Percentiles rank a stretch among this genome's conserved stretches.
Evolutionary conservation across 2,888 invertebrate genomes (phyloP).

Genomic region (Drosophila niveifrons): DNA sequence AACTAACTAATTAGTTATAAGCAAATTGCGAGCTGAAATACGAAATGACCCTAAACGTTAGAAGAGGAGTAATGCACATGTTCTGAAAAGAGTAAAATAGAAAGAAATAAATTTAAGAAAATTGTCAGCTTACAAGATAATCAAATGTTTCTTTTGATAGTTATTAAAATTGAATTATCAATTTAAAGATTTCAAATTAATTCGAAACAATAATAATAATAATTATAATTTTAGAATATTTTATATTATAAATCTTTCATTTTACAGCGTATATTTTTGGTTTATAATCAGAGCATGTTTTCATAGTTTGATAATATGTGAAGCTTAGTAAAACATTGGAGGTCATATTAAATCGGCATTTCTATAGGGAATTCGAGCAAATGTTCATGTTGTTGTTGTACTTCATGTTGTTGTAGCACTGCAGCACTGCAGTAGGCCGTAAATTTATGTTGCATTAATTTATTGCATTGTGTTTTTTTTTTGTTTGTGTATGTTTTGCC

Average conservation of each 20-base stretch:
- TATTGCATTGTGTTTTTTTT: slow-evolving; percentile 62
- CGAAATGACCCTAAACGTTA: not conserved
- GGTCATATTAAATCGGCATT: slow-evolving; percentile 30
- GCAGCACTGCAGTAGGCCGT: slow-evolving; percentile 75
- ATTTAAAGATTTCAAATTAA: too few relatives aligned
- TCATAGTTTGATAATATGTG: not conserved
- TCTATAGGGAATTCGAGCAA: slow-evolving; percentile 22
- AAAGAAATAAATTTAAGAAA: too few relatives aligned
- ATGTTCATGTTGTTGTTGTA: slow-evolving; percentile 19
- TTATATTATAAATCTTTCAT: too few relatives aligned
- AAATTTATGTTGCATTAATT: slow-evolving; percentile 78
- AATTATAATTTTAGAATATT: too few relatives aligned
- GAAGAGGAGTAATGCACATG: not conserved
- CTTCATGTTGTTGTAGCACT: slow-evolving; percentile 42
- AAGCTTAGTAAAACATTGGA: slow-evolving; percentile 15
- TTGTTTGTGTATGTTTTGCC: too few relatives aligned
- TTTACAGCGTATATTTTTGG: too few relatives aligned
- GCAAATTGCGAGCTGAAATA: not conserved
- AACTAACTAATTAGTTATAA: slow-evolving; percentile 12
- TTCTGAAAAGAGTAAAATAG: too few relatives aligned
- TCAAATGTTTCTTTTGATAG: too few relatives aligned
- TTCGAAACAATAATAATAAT: too few relatives aligned
- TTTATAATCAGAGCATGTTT: not conserved
- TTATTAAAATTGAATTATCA: too few relatives aligned
- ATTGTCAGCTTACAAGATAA: too few relatives aligned